Evolutionary conservation across 2,797 vertebrate genomes (phyloP).

Genomic region (Thunnus albacares): DNA sequence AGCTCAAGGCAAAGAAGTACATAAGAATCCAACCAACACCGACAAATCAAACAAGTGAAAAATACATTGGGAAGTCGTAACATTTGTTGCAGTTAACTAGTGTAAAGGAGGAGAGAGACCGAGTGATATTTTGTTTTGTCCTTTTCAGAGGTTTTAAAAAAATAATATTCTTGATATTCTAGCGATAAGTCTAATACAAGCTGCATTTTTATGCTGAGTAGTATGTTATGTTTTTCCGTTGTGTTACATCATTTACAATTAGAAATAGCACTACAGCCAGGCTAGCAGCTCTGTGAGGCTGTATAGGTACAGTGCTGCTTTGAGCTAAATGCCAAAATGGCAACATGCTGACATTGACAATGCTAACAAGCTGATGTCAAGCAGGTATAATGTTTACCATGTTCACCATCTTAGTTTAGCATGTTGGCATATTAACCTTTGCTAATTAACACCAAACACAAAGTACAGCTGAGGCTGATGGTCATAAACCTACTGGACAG

Average conservation of each 20-base stretch:
- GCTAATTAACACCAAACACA: too few relatives aligned
- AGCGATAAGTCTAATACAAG: not conserved
- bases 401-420: not conserved
- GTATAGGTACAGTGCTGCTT: too few relatives aligned
- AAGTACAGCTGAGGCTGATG: too few relatives aligned
- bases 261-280: too few relatives aligned
- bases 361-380: not conserved
- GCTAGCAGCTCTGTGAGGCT: too few relatives aligned
- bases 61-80: not conserved
- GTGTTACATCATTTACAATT: too few relatives aligned
- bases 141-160: not conserved
- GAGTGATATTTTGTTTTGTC: not conserved
- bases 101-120: not conserved
- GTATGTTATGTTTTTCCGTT: too few relatives aligned
- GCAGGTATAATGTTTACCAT: not conserved
- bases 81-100: not conserved
- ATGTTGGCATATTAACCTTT: not conserved
- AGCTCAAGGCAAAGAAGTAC: not conserved
- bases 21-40: not conserved
- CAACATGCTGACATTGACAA: not conserved
- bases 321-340: not conserved
- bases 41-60: not conserved
- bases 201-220: not conserved
- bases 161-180: not conserved
- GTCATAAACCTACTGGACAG: not conserved